A percentile compares a stretch with the other conserved stretches of the same genome.
Evolutionary conservation across 1,140 invertebrate genomes (phyloP).

Genomic region (Brachionus sp.): DNA sequence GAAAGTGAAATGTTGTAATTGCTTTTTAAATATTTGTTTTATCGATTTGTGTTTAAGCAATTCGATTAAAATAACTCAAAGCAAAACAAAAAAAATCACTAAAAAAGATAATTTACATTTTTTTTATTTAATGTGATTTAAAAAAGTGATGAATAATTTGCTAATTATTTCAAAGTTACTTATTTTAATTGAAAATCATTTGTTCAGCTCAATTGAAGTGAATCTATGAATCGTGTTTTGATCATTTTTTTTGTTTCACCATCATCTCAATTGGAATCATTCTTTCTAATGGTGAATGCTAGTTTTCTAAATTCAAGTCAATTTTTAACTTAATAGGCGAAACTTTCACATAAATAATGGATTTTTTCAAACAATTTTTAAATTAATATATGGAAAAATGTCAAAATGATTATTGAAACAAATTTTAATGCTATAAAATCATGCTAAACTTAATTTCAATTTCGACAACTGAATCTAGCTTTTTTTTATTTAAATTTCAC

Average conservation of each 20-base stretch:
- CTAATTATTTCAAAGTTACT: not conserved
- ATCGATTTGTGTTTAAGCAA: not conserved
- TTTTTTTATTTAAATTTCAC: not conserved
- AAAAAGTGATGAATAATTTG: not conserved
- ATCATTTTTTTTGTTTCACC: not conserved
- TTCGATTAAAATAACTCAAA: not conserved
- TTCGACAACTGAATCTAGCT: not conserved
- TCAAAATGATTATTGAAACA: not conserved
- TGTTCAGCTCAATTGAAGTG: not conserved
- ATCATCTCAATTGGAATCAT: not conserved
- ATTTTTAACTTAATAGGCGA: not conserved
- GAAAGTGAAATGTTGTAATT: not conserved
- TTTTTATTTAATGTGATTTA: not conserved
- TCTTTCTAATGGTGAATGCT: not conserved
- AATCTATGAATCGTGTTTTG: not conserved
- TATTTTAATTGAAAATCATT: not conserved
- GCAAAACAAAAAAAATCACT: not conserved
- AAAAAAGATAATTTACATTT: not conserved
- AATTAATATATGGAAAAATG: not conserved
- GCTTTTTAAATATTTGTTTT: not conserved
- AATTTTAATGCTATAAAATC: not conserved
- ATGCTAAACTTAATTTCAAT: not conserved
- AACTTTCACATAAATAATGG: not conserved
- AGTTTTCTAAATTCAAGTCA: not conserved
- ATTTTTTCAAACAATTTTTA: not conserved